Evolutionary conservation across 2,113 vertebrate species (phyloP), one percentile per base, ranked within the genome.

Genomic region (Tachysurus fulvidraco): DNA sequence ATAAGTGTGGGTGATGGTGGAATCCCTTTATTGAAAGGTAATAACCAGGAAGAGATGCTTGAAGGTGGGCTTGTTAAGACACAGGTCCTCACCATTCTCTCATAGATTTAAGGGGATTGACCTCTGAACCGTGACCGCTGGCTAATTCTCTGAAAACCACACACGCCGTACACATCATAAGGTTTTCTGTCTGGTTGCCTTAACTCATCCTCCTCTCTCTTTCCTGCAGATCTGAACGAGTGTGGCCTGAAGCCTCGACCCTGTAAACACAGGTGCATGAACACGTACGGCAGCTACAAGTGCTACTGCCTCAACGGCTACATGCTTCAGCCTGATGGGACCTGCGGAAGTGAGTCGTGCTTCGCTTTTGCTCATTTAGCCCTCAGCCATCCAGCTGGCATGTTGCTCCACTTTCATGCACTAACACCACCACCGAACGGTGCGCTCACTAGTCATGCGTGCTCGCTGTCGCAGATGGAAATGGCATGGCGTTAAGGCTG

Each of bases 191-290:
- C 86, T 71, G n/a, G 87, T 80, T 65, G 79, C 28, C 67, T 80
- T 89, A 65, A 86, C 87, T 93, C 44, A 85, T 50, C 83, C 91
- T 69, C 80, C 50, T 30, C 83, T 74, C 55, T 81, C 41, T 73
- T 83, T 86, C 69, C 93, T 94, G 83, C 95, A 99, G 98, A 99
- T 94, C 94, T 98, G 69, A 99, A 99, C 44, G 98, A 99, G 93
- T 99, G 98, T 36, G 98, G 98, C 82, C 95, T 99, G 90, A 98
- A 99, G 94, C 98, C 98, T 0, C 95, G 98, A 87, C 98, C 97
- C 0, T 99, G 98, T 93, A 99, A 99, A 88, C 97, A 99, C 95
- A 96, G 98, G 71, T 99, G 98, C 91, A 98, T 99, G 98, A 99
- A 99, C 90, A 99, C 97, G 0, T 97, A 95, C 0, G 98, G 98